These are phyloP conservation scores for Chiroxiphia lanceolata DNA, from an alignment of 2,797 vertebrate genomes.

Conservation along the genomic window DNA sequence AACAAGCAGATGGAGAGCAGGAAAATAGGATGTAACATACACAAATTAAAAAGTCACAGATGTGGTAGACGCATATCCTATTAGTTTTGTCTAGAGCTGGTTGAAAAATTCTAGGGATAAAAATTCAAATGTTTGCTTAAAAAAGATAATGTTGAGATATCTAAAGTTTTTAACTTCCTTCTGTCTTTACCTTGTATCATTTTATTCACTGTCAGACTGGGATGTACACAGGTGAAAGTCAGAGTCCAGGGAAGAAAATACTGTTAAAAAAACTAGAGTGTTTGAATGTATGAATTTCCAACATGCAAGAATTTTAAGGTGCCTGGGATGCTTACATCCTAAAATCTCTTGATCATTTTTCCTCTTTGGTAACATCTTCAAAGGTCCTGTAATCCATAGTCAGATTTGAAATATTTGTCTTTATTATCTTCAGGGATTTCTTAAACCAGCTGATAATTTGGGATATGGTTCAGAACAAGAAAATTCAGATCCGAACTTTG, in stretches of 20 bases:
- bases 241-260: background rate
- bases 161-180: background rate
- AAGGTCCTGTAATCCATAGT: background rate
- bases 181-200: background rate
- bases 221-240: background rate
- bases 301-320: background rate
- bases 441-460: background rate
- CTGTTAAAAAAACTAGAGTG: background rate
- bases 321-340: background rate
- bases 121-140: background rate
- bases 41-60: slow-evolving; percentile 54
- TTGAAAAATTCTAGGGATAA: background rate
- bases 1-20: slow-evolving; percentile 47
- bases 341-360: background rate
- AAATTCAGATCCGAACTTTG: background rate
- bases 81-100: slow-evolving; percentile 42
- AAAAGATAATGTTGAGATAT: background rate
- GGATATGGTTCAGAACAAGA: background rate
- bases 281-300: background rate
- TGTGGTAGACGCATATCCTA: slow-evolving; percentile 53
- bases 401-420: background rate
- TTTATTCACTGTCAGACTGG: background rate
- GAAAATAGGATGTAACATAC: slow-evolving; percentile 43
- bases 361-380: fast-evolving
- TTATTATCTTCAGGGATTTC: background rate